Evolutionary conservation across 2,797 vertebrate genomes (phyloP), one percentile per base, ranked within the genome.

Genomic region (Fringilla coelebs): DNA sequence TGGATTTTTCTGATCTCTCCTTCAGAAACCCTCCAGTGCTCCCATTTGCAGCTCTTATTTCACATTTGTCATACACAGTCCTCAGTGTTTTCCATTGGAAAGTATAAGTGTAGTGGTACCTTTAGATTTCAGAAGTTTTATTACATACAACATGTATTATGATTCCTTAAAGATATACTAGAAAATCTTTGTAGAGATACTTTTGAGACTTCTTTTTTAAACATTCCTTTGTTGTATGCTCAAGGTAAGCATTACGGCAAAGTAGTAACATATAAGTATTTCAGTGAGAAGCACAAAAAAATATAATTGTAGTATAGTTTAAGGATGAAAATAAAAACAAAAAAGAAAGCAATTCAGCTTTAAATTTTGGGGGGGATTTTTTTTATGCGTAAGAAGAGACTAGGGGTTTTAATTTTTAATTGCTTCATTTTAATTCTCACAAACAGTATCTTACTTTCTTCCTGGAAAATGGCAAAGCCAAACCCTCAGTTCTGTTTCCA

Each of bases 1-100:
- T 81, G 11, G 18, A 14, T 94, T 89, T 93, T 85, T 61, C 29
- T 67, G 6, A 15, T 71, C n/a, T 70, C 29, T 76, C 57, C 28
- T 87, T 95, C 57, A 82, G 48, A 90, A 96, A 66, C 46, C 18
- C 11, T 76, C 29, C 20, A 48, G 26, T 60, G n/a, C 36, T 90
- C 25, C 26, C 17, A 5, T 90, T 76, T 87, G 67, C 38, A 79
- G 57, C 17, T 88, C 7, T 2, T 76, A 24, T 70, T 89, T 82
- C 45, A 32, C 26, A 2, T 5, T 79, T 65, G 17, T 77, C 26
- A 7, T 61, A 19, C 10, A 29, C 12, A 57, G 11, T 82, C 25
- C 24, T 75, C 26, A 66, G 6, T 52, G 43, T 11, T 82, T 84
- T 85, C 72, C 28, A 38, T 13, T 94, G 43, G 55, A 83, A 93